Evolutionary conservation across 1,140 invertebrate species (phyloP), one percentile per base, ranked within the genome.

Genomic region (Apis florea): DNA sequence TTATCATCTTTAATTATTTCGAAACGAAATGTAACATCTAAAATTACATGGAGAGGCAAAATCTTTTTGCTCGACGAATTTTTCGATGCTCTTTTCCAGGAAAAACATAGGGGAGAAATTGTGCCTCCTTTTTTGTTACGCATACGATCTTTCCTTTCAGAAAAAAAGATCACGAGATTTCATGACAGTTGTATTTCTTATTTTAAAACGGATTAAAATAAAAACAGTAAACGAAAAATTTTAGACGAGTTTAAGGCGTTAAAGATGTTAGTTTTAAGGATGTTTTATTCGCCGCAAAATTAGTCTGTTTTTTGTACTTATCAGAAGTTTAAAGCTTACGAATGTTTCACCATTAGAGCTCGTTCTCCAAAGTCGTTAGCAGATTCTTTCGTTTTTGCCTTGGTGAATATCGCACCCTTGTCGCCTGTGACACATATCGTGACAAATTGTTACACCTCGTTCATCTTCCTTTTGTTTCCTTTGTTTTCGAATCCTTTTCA

Each of bases 381-480:
- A 26, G 71, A 80, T 58, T 73, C 69, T 64, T 51, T 40, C 4
- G 71, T 80, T 80, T 72, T 80, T 74, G 54, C 61, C 13, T n/a
- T 3, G 17, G 8, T 11, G 19, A 56, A 71, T 71, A 71, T 71
- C 53, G 69, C 53, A 19, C 69, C 26, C 26, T 56, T 54, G 51
- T 31, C 59, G 59, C 71, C 53, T 19, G 63, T 67, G 79, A 58
- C 71, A 59, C 61, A 67, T 53, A 67, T 80, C 71, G 53, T 64
- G 70, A 64, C 70, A 80, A 53, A 67, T 80, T n/a, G 61, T 51
- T 53, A 49, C 21, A 31, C 40, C 68, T 70, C 66, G 67, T 70
- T n/a, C 76, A 26, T 54, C 68, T 15, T 67, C 53, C 58, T 59
- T 76, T 69, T 66, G 56, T 69, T 59, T 59, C 67, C 5, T 40